Percentiles rank a stretch among this genome's conserved stretches.
Conservation (phyloP, 92 coral and sea anemone genomes). For the Porites evermanni region DNA sequence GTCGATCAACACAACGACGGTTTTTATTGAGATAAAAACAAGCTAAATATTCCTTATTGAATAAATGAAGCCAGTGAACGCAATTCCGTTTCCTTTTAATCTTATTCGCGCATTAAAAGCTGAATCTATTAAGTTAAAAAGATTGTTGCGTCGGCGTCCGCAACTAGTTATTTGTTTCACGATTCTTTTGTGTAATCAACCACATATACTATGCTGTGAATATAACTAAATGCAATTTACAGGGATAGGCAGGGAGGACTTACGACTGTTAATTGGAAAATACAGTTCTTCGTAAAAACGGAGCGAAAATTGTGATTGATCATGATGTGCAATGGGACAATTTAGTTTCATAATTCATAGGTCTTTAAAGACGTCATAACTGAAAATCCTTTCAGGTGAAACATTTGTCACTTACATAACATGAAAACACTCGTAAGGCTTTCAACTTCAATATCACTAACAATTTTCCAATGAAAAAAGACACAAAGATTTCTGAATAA, state of each 20-base stretch:
- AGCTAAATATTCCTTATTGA: neutral
- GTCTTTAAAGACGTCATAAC: too few species aligned
- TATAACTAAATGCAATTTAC: neutral
- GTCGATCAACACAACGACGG: neutral
- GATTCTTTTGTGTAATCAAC: neutral
- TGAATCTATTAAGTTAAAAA: neutral
- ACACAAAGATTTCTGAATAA: too few species aligned
- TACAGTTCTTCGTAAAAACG: too few species aligned
- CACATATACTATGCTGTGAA: neutral
- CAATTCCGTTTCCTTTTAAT: too few species aligned
- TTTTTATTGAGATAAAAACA: neutral
- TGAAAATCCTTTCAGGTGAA: too few species aligned
- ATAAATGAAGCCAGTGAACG: neutral
- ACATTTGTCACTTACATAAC: too few species aligned
- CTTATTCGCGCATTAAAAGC: neutral
- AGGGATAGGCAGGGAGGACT: neutral
- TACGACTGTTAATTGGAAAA: neutral
- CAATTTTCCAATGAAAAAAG: too few species aligned
- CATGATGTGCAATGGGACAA: too few species aligned
- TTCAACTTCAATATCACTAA: too few species aligned
- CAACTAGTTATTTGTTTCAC: neutral
- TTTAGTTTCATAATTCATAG: too few species aligned
- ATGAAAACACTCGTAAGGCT: too few species aligned
- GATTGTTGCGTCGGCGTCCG: neutral
- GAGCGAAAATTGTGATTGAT: too few species aligned